phyloP scores from a whole-genome alignment of 2,113 vertebrate species.

The Periophthalmodon schlosseri region DNA sequence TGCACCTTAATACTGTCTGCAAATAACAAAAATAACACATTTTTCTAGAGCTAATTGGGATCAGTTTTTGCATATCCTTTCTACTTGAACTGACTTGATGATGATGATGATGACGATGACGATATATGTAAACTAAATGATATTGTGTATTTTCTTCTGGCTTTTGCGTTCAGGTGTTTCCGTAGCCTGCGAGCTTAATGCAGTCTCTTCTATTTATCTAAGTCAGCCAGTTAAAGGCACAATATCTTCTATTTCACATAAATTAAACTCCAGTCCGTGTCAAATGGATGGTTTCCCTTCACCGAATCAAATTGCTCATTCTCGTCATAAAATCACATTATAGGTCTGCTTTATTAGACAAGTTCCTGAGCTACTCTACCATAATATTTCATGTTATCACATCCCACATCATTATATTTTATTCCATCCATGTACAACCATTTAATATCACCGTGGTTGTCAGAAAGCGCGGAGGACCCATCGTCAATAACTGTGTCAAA shows the following conservation, averaged over 20 bases:
- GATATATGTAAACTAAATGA: not conserved
- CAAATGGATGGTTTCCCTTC: not conserved
- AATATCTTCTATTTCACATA: not conserved
- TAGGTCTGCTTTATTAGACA: conserved; percentile 3
- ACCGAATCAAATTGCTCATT: not conserved
- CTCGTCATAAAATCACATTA: conserved; percentile 10
- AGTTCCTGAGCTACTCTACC: conserved; percentile 16
- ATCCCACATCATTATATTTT: conserved; percentile 16
- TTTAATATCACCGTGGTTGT: conserved; percentile 50
- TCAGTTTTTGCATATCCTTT: too few relatives aligned
- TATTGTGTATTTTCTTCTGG: not conserved
- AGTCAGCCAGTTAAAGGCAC: not conserved
- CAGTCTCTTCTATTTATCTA: not conserved
- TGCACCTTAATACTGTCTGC: too few relatives aligned
- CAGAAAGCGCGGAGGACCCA: conserved; percentile 45
- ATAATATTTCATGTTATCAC: conserved; percentile 16
- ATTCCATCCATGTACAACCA: conserved; percentile 16
- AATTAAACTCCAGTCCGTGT: not conserved
- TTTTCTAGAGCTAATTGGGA: too few relatives aligned
- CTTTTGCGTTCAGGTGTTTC: not conserved
- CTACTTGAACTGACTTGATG: too few relatives aligned
- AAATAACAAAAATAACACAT: too few relatives aligned
- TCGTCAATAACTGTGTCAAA: conserved; percentile 55
- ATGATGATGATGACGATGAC: too few relatives aligned
- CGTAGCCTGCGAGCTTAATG: not conserved